Base-by-base conservation (phyloP, 2,888 invertebrate species). In the Atrina japonica region DNA sequence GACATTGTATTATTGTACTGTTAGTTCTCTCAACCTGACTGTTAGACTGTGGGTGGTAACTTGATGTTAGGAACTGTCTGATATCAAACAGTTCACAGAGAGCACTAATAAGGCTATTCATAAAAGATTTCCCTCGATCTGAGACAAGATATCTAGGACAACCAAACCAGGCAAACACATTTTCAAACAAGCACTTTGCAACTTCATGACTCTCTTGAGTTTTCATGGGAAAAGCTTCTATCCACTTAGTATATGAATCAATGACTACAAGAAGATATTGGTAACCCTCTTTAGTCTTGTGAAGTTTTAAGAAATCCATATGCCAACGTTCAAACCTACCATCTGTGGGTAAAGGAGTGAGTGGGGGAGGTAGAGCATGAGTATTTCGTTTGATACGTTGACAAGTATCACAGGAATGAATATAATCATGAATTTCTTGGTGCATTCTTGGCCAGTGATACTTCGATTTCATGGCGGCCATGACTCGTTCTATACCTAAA, bases 221-320 rank as follows among this genome's bases (percentile, higher is more conserved):
- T 41, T 56, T 45, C n/a, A 76, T 21, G 14, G 75, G 71, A 40
- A 77, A 70, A 25, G 75, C 76, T 60, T 80, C 78, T 53, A 52
- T 18, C 73, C 75, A 77, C 35, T 63, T 70, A 1, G 71, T 61
- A 30, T 75, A 73, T 0, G 69, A 45, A 56, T 77, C 76, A 23
- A 75, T 67, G 21, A 78, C 25, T 1, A 80, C 60, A 9, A 78
- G 64, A 11, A 76, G 58, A 47, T 76, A 71, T 25, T 66, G 65
- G 30, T 67, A 75, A n/a, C 70, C 72, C 7, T 70, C 70, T 49
- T 56, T 52, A 6, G 66, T n/a, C n/a, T n/a, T n/a, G n/a, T n/a
- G n/a, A n/a, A n/a, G n/a, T n/a, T n/a, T n/a, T n/a, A n/a, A n/a
- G 18, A 66, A 50, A 16, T 66, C 66, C 35, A 56, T 56, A 23